Evolutionary conservation across 1,140 invertebrate species (phyloP), one percentile per base, ranked within the genome.

Genomic region (Bacillus rossius): DNA sequence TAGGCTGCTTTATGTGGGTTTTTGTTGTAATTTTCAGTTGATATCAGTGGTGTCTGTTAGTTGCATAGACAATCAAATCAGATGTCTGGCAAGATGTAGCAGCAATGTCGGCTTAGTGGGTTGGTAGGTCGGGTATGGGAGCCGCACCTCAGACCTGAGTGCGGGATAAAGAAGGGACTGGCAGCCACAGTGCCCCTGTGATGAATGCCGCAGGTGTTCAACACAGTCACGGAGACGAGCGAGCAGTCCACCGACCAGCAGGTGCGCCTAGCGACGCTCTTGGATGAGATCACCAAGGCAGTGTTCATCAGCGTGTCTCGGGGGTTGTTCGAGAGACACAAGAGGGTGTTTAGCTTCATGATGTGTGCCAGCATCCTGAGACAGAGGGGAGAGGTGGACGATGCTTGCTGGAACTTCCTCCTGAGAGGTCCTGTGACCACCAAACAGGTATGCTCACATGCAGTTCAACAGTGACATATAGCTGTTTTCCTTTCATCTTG

Each of bases 261-360:
- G 8, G 68, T 73, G 25, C 79, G 91, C 20, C 73, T 94, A 10
- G 65, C 79, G 38, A 83, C 81, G 43, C 75, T 96, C 0, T 80
- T 84, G 57, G 69, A 79, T 8, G 85, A 91, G 71, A 92, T 93
- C 48, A 92, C 91, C 1, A 77, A 87, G 54, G 84, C 86, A 0
- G 80, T 95, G 3, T 96, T 94, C 68, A 84, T 84, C 8, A 94
- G 92, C 63, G 85, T 96, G 22, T 94, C 91, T n/a, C 78, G 91
- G 23, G 66, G 68, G 14, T 17, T 62, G 43, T 59, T 56, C 40
- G 49, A 96, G 73, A 85, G 87, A 64, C 91, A 97, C 71, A 96
- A 96, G 78, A 76, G 96, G 0, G 84, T 96, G 23, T 95, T 88
- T 69, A 89, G 88, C 66, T 92, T 94, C 63, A 81, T 95, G 74